These are phyloP conservation scores for Hartigia nigra DNA, from an alignment of 2,888 invertebrate species.

Conservation along the genomic window DNA sequence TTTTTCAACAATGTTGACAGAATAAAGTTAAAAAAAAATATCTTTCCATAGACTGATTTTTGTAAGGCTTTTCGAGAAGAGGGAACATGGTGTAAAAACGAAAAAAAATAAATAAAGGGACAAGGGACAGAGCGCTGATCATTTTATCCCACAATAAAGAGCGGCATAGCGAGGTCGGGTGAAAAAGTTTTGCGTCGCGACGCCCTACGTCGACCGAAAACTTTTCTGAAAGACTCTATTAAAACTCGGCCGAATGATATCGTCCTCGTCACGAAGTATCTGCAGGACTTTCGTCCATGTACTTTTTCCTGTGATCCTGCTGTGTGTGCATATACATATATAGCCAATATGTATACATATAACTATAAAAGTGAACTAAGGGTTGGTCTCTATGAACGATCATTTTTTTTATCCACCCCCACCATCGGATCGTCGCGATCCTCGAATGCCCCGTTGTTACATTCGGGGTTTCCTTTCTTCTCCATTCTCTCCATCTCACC, in stretches of 20 bases:
- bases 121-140: neutral
- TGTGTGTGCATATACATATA: too few species aligned
- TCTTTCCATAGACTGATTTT: neutral
- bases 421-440: neutral
- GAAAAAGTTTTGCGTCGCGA: neutral
- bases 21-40: neutral
- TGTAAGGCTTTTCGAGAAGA: neutral
- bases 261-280: neutral
- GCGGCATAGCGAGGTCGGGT: neutral
- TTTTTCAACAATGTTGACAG: neutral
- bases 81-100: conserved; percentile 9
- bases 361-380: neutral
- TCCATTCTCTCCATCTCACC: too few species aligned
- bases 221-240: conserved; percentile 5
- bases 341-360: too few species aligned
- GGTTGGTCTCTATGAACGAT: neutral
- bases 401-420: neutral
- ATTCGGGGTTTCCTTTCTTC: neutral
- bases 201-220: neutral
- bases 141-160: neutral
- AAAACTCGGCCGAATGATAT: neutral
- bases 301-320: neutral
- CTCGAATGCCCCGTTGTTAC: neutral
- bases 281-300: neutral
- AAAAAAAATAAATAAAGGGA: conserved; percentile 4